Conservation (phyloP, 2,113 vertebrate species). For the Cavia porcellus region DNA sequence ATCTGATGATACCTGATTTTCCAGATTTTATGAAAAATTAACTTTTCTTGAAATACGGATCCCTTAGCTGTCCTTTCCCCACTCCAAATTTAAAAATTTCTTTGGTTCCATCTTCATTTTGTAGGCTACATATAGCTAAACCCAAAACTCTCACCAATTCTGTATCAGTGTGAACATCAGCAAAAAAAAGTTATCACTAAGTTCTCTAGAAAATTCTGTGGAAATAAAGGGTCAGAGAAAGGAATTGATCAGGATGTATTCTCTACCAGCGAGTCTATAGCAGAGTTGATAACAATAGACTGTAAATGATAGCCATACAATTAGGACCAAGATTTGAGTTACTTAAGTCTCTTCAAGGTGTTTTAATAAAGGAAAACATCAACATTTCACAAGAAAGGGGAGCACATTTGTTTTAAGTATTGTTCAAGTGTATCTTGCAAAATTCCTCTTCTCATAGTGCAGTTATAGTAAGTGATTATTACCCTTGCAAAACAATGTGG, state of each 20-base stretch:
- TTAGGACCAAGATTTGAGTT: background rate
- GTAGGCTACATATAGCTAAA: background rate
- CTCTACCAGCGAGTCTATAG: background rate
- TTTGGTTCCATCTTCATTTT: background rate
- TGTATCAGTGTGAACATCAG: background rate
- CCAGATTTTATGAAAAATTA: conserved; percentile 15
- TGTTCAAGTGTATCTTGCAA: conserved; percentile 9
- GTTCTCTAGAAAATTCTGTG: background rate
- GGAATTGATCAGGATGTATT: background rate
- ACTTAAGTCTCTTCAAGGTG: background rate
- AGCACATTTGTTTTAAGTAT: background rate
- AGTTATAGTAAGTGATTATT: conserved; percentile 12
- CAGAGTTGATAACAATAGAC: background rate
- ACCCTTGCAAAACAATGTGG: conserved; percentile 5
- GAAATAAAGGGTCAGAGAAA: conserved; percentile 37
- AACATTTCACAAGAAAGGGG: conserved; percentile 22
- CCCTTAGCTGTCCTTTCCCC: background rate
- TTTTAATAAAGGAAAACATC: background rate
- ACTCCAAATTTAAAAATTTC: background rate
- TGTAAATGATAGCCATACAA: background rate
- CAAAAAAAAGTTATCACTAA: background rate
- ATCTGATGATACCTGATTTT: background rate
- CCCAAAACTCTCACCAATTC: background rate
- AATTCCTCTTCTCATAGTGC: background rate
- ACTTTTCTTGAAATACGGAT: background rate